A percentile compares a stretch with the other conserved stretches of the same genome.
Evolutionary conservation across 2,113 vertebrate species (phyloP).

Genomic region (Sminthopsis crassicaudata): DNA sequence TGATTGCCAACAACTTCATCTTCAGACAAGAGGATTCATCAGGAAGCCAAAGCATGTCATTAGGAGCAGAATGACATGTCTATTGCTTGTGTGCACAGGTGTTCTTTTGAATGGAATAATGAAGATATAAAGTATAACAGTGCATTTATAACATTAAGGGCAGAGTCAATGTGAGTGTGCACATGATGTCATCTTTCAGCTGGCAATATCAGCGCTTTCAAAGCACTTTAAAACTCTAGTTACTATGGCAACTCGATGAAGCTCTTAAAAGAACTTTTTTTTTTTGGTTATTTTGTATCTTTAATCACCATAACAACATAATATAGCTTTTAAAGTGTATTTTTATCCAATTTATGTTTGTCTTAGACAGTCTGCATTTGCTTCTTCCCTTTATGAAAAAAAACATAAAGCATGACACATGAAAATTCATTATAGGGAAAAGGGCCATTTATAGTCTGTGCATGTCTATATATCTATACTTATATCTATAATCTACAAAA

Average conservation of each 20-base stretch:
- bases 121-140: background rate
- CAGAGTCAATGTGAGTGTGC: slow-evolving; percentile 47
- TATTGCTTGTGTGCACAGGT: slow-evolving; percentile 36
- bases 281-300: slow-evolving; percentile 76
- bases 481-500: background rate
- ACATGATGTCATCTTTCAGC: slow-evolving; percentile 71
- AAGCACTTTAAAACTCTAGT: slow-evolving; percentile 70
- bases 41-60: background rate
- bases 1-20: background rate
- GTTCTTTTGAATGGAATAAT: slow-evolving; percentile 33
- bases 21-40: slow-evolving; percentile 4
- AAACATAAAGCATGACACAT: slow-evolving; percentile 71
- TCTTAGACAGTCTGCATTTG: slow-evolving; percentile 68
- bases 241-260: slow-evolving; percentile 79
- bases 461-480: background rate
- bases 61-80: background rate
- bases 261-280: slow-evolving; percentile 73
- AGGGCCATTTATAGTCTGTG: slow-evolving; percentile 42
- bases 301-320: slow-evolving; percentile 80
- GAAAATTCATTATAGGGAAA: slow-evolving; percentile 62
- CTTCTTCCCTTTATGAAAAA: slow-evolving; percentile 69
- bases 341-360: slow-evolving; percentile 74
- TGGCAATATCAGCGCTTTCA: slow-evolving; percentile 73
- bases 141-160: slow-evolving; percentile 40
- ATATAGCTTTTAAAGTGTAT: slow-evolving; percentile 76